Percentiles rank a stretch among this genome's conserved stretches.
phyloP scores from a whole-genome alignment of 2,113 vertebrate species.

The Ahaetulla prasina region DNA sequence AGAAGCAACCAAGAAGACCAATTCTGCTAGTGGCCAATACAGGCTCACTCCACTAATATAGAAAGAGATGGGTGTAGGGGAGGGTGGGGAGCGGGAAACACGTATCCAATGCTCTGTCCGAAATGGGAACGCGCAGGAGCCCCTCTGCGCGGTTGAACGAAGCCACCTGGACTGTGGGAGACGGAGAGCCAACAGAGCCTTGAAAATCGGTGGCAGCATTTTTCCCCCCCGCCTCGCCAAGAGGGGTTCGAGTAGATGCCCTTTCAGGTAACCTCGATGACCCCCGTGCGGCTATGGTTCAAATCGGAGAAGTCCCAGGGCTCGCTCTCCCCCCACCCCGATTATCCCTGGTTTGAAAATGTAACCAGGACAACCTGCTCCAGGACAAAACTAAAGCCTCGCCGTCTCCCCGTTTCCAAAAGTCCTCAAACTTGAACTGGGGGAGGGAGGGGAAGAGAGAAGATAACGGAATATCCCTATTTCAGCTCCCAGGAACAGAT shows the following conservation, averaged over 20 bases:
- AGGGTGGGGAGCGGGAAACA: neutral
- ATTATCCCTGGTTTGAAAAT: neutral
- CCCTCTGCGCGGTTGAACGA: neutral
- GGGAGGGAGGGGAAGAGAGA: fast-evolving
- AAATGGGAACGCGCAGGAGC: neutral
- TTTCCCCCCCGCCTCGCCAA: neutral
- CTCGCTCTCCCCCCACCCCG: no score
- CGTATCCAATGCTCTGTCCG: neutral
- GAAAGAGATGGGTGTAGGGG: neutral
- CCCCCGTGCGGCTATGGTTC: neutral
- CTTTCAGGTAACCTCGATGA: neutral
- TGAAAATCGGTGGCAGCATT: neutral
- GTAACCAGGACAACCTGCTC: neutral
- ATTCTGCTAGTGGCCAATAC: neutral
- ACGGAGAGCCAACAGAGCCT: neutral
- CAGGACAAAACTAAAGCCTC: neutral
- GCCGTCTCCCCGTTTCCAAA: neutral
- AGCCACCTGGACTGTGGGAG: neutral
- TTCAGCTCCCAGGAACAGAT: neutral
- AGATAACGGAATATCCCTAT: neutral
- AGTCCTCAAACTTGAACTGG: neutral
- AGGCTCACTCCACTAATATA: neutral
- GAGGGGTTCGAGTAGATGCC: neutral
- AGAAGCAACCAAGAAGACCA: neutral
- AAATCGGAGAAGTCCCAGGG: neutral